These are phyloP conservation scores for Tragelaphus scriptus DNA, from an alignment of 2,113 vertebrate species.

Conservation along the genomic window DNA sequence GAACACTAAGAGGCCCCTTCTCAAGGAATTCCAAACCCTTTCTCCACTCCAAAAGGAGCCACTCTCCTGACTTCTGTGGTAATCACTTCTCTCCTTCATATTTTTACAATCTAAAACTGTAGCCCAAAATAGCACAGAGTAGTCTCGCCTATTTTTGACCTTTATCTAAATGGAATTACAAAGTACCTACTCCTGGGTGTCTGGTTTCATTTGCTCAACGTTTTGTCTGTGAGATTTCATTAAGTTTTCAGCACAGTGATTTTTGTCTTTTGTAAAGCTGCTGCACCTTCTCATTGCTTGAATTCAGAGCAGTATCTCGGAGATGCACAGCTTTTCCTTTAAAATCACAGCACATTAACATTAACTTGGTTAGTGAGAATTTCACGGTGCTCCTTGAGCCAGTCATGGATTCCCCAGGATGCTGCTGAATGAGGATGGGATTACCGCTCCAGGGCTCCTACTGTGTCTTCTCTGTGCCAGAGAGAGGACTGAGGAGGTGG, in stretches of 20 bases:
- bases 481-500: background rate
- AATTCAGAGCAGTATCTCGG: background rate
- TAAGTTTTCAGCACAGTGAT: background rate
- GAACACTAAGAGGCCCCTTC: background rate
- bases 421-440: background rate
- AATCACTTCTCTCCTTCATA: background rate
- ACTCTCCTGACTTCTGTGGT: background rate
- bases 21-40: background rate
- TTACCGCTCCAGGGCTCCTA: background rate
- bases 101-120: background rate
- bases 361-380: background rate
- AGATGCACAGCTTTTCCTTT: background rate
- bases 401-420: background rate
- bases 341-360: background rate
- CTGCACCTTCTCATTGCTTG: background rate
- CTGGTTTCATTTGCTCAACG: conserved; percentile 2
- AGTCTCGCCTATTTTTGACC: background rate
- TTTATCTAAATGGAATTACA: background rate
- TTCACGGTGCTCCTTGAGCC: background rate
- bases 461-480: background rate
- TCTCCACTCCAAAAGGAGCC: background rate
- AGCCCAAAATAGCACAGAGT: background rate
- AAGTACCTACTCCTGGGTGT: background rate
- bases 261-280: background rate
- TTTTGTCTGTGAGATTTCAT: conserved; percentile 9